These are phyloP conservation scores for Eupithecia inturbata DNA, from an alignment of 2,888 invertebrate species.

Conservation along the genomic window DNA sequence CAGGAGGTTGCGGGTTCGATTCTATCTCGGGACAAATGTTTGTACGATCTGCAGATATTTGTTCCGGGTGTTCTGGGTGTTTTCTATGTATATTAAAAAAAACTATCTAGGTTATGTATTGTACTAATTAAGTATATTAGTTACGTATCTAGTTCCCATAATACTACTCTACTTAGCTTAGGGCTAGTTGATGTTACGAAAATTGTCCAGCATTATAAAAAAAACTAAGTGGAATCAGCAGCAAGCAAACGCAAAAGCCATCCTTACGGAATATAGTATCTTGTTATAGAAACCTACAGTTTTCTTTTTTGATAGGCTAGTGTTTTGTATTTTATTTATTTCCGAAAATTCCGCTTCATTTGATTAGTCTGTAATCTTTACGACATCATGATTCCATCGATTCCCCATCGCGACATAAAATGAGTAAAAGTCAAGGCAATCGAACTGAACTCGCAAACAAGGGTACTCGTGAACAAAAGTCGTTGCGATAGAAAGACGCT, in stretches of 20 bases:
- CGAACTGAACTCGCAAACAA: slow-evolving; percentile 32
- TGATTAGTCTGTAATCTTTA: slow-evolving; percentile 2
- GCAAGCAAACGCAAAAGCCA: not conserved
- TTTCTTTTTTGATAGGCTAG: not conserved
- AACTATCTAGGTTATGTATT: too few species aligned
- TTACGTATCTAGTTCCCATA: too few species aligned
- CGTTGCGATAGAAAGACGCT: slow-evolving; percentile 46
- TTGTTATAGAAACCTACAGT: not conserved
- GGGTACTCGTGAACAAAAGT: slow-evolving; percentile 34
- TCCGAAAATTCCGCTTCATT: not conserved
- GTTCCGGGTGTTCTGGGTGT: too few species aligned
- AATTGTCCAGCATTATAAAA: too few species aligned
- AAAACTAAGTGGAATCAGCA: not conserved
- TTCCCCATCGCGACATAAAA: slow-evolving; percentile 16
- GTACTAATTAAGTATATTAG: too few species aligned
- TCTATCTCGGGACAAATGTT: too few species aligned
- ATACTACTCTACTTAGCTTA: too few species aligned
- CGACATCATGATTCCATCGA: slow-evolving; percentile 3
- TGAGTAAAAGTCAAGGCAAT: slow-evolving; percentile 34
- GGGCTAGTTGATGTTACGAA: too few species aligned
- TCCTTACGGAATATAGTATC: not conserved
- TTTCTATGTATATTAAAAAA: too few species aligned
- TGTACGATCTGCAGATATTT: not conserved
- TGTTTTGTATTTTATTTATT: not conserved
- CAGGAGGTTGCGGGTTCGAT: too few species aligned